A percentile compares a stretch with the other conserved stretches of the same genome.
These are phyloP conservation scores for Neodiprion fabricii DNA, from an alignment of 1,140 invertebrate genomes.

Conservation along the genomic window DNA sequence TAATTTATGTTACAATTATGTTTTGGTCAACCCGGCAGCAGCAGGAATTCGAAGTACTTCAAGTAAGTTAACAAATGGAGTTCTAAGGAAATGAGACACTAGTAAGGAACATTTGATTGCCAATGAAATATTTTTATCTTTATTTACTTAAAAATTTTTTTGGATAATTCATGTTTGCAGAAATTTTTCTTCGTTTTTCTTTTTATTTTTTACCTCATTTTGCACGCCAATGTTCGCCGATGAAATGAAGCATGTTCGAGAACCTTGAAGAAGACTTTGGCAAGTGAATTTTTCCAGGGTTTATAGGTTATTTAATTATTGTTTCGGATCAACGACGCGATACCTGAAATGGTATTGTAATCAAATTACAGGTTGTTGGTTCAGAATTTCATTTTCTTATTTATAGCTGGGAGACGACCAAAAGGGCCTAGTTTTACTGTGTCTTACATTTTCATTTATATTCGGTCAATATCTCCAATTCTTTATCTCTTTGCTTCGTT, in stretches of 20 bases:
- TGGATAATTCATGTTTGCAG: not conserved
- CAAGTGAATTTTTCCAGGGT: not conserved
- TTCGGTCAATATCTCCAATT: no score
- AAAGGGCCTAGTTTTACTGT: no score
- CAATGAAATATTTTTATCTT: conserved; percentile 37
- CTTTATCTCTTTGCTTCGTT: no score
- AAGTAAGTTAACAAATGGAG: conserved; percentile 59
- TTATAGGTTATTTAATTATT: no score
- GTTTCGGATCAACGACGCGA: no score
- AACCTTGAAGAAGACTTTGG: not conserved
- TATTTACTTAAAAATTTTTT: conserved; percentile 35
- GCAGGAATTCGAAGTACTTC: conserved; percentile 56
- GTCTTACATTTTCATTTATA: no score
- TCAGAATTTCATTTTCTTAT: not conserved
- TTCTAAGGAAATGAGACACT: conserved; percentile 53
- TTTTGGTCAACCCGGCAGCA: conserved; percentile 59
- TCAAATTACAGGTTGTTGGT: no score
- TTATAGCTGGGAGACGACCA: not conserved
- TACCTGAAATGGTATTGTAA: no score
- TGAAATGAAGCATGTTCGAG: not conserved
- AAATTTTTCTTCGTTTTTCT: conserved; percentile 14
- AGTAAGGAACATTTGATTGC: conserved; percentile 30
- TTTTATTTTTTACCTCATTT: conserved; percentile 19
- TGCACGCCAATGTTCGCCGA: not conserved
- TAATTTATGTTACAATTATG: conserved; percentile 33